Conservation (phyloP, 2,797 vertebrate genomes). For the Molothrus ater region DNA sequence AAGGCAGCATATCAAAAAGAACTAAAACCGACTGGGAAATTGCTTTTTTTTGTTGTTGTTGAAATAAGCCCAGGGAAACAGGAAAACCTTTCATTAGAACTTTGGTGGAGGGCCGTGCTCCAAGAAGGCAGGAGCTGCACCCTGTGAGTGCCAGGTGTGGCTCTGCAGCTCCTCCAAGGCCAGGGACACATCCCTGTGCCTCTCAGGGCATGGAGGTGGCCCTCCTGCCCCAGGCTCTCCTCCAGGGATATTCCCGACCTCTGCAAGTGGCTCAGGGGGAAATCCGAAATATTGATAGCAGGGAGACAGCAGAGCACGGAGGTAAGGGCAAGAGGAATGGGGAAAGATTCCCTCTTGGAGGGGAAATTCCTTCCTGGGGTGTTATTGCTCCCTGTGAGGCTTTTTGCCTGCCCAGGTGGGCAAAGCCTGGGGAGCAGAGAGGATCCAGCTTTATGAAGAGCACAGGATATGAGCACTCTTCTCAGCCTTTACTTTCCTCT, state of each 20-base stretch:
- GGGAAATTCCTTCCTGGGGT: not conserved
- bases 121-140: not conserved
- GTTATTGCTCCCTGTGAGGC: rapidly evolving
- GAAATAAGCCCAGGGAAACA: not conserved
- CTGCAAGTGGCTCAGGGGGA: not conserved
- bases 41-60: not conserved
- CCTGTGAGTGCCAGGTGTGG: not conserved
- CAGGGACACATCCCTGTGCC: not conserved
- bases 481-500: not conserved
- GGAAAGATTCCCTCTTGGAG: not conserved
- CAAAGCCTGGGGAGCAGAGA: not conserved
- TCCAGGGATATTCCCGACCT: not conserved
- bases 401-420: not conserved
- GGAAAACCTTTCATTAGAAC: not conserved
- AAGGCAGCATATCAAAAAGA: not conserved
- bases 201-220: not conserved
- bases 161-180: not conserved
- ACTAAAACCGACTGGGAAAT: not conserved
- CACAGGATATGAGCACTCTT: not conserved
- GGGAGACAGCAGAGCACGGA: not conserved
- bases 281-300: not conserved
- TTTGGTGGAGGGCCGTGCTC: not conserved
- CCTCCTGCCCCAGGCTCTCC: not conserved
- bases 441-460: not conserved
- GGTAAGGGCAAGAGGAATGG: not conserved